Evolutionary conservation across 2,113 vertebrate species (phyloP).

Genomic region (Coregonus clupeaformis): DNA sequence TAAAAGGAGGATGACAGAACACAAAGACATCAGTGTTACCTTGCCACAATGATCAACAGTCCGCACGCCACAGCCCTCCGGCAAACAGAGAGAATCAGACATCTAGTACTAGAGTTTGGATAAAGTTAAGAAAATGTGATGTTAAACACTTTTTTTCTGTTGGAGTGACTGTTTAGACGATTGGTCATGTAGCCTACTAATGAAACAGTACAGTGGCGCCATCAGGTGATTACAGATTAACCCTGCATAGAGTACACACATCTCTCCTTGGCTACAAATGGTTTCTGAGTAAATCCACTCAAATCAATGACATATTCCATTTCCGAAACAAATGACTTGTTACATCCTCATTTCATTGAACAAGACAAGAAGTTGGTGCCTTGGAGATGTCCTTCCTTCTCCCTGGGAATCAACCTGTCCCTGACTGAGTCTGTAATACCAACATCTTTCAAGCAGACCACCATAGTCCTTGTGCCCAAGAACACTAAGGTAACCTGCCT

Average conservation of each 20-base stretch:
- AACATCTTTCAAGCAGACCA: no score
- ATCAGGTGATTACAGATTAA: conserved; percentile 28
- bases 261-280: no score
- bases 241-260: background rate
- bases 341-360: no score
- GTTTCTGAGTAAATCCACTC: no score
- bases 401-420: no score
- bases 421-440: no score
- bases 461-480: no score
- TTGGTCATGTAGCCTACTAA: background rate
- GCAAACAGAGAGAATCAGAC: background rate
- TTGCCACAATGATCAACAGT: background rate
- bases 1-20: conserved; percentile 34
- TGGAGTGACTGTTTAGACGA: background rate
- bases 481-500: no score
- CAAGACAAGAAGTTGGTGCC: no score
- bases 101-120: background rate
- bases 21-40: conserved; percentile 23
- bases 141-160: background rate
- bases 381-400: conserved; percentile 2
- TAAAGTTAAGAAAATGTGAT: background rate
- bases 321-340: no score
- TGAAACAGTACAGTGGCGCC: conserved; percentile 24
- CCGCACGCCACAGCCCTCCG: background rate
- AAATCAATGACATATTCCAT: no score